phyloP scores from a whole-genome alignment of 2,888 invertebrate species.

The Onchidella celtica region DNA sequence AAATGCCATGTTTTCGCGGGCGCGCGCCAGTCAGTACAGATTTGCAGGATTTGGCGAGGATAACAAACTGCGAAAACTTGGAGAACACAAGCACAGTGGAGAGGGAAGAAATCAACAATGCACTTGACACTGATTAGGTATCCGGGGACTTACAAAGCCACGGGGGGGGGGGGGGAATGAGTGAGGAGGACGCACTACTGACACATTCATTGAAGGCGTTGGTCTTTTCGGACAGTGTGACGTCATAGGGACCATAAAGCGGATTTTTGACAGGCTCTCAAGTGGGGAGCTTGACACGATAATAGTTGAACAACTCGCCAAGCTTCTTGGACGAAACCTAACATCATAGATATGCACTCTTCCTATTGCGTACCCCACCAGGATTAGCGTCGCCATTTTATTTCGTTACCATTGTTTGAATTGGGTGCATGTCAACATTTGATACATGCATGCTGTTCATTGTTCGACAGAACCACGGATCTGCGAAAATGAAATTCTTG shows the following conservation, averaged over 20 bases:
- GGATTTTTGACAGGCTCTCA: too few species aligned
- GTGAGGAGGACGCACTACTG: background rate
- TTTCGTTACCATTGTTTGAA: too few species aligned
- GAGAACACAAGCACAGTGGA: background rate
- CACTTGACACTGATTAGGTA: conserved; percentile 33
- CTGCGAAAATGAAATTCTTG: too few species aligned
- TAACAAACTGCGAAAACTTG: background rate
- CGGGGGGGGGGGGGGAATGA: background rate
- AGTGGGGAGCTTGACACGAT: conserved; percentile 17
- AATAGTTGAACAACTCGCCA: background rate
- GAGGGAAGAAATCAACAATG: conserved; percentile 13
- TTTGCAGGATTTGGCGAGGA: background rate
- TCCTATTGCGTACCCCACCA: too few species aligned
- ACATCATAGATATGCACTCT: too few species aligned
- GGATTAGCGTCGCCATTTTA: too few species aligned
- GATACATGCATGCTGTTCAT: too few species aligned
- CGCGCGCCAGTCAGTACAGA: background rate
- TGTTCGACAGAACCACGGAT: too few species aligned
- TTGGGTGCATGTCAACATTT: too few species aligned
- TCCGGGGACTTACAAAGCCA: background rate
- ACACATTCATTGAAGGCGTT: background rate
- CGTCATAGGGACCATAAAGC: background rate
- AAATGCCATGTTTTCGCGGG: background rate
- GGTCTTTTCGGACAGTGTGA: background rate
- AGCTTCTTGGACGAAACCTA: too few species aligned